These are phyloP conservation scores for Pararge aegeria DNA, from an alignment of 1,140 invertebrate species.

Conservation along the genomic window DNA sequence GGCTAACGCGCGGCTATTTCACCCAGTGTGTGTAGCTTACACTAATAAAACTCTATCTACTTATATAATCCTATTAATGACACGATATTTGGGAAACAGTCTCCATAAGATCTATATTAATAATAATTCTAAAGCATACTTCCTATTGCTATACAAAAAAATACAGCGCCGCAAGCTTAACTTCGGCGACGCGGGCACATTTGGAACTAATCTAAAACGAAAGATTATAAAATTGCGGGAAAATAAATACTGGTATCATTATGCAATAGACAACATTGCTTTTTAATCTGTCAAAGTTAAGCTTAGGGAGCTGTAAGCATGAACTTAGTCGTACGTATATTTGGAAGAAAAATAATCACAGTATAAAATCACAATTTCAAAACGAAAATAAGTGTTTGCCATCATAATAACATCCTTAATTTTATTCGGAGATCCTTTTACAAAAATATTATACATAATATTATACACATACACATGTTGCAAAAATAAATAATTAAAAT, in stretches of 20 bases:
- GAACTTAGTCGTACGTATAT: constrained; percentile 17
- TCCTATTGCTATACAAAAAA: constrained; percentile 28
- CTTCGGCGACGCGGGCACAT: background rate
- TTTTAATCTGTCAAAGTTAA: background rate
- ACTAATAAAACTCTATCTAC: constrained; percentile 33
- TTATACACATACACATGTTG: constrained; percentile 40
- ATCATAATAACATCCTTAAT: constrained; percentile 40
- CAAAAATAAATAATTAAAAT: constrained; percentile 66
- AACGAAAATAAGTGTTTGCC: constrained; percentile 28
- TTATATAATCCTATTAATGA: constrained; percentile 25
- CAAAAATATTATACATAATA: constrained; percentile 60
- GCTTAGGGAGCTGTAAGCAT: constrained; percentile 2
- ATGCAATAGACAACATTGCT: no score
- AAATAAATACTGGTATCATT: no score
- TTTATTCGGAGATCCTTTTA: constrained; percentile 57
- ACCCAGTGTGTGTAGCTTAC: constrained; percentile 34
- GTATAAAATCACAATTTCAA: constrained; percentile 61
- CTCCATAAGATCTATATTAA: constrained; percentile 50
- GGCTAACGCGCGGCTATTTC: constrained; percentile 19
- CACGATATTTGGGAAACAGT: constrained; percentile 45
- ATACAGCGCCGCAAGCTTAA: constrained; percentile 12
- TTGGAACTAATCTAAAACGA: background rate
- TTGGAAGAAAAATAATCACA: constrained; percentile 56
- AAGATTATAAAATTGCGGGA: no score
- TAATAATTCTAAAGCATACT: constrained; percentile 28